A percentile compares a stretch with the other conserved stretches of the same genome.
Evolutionary conservation across 30 jellyfish, hydroid and myxozoan species (phyloP).

Genomic region (Mastigias papua): DNA sequence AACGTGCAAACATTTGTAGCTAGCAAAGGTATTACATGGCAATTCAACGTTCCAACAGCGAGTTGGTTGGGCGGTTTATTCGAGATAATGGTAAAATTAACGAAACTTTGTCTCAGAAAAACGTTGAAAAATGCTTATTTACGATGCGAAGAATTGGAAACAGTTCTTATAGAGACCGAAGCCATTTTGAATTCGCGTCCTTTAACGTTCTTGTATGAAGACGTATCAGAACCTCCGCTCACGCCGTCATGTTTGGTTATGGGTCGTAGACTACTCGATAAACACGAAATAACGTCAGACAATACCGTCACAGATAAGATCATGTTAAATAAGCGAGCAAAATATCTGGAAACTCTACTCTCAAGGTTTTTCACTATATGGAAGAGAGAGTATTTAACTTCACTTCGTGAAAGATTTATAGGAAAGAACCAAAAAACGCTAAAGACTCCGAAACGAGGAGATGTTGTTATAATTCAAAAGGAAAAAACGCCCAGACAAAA

Average conservation of each 20-base stretch:
- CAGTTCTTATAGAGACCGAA: conserved; percentile 9
- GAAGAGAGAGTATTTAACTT: conserved; percentile 19
- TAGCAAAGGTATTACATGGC: conserved; percentile 19
- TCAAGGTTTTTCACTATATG: not conserved
- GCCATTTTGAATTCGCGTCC: conserved; percentile 3
- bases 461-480: not conserved
- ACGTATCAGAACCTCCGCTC: not conserved
- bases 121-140: not conserved
- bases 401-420: not conserved
- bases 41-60: conserved; percentile 7
- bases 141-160: conserved; percentile 7
- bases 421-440: not conserved
- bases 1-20: not conserved
- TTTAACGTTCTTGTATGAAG: not conserved
- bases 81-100: not conserved
- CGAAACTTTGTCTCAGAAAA: conserved; percentile 7
- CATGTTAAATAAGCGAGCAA: not conserved
- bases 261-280: conserved; percentile 6
- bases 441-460: not conserved
- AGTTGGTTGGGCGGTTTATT: conserved; percentile 36
- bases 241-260: conserved; percentile 12
- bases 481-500: not conserved
- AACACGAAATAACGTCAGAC: too few species aligned
- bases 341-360: not conserved
- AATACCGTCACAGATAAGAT: not conserved